A percentile compares a stretch with the other conserved stretches of the same genome.
Conservation (phyloP, 30 jellyfish, hydroid and myxozoan genomes). For the Chironex yamaguchii region DNA sequence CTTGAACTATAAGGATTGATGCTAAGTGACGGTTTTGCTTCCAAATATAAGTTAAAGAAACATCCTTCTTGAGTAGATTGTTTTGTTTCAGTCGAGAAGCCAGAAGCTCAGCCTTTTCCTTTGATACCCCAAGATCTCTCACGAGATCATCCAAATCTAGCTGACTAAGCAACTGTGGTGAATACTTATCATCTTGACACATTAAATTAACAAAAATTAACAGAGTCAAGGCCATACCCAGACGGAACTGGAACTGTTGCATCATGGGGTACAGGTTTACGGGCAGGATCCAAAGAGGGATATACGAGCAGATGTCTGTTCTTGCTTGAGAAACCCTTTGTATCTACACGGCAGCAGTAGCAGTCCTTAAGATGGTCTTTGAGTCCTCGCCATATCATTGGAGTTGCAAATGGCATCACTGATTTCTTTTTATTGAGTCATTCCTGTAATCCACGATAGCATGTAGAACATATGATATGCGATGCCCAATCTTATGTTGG, state of each 20-base stretch:
- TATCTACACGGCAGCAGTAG: conserved; percentile 4
- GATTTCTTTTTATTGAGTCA: conserved; percentile 21
- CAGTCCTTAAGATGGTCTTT: conserved; percentile 13
- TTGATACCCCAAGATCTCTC: conserved; percentile 28
- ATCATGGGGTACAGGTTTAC: conserved; percentile 8
- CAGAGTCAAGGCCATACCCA: conserved; percentile 3
- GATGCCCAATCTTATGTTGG: conserved; percentile 16
- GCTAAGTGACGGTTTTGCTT: conserved; percentile 17
- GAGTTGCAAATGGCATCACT: conserved; percentile 35
- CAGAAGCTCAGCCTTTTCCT: conserved; percentile 33
- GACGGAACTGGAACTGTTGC: conserved; percentile 29
- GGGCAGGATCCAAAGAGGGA: conserved; percentile 36
- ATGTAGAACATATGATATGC: conserved; percentile 19
- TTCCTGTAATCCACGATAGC: conserved; percentile 19
- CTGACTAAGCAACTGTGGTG: conserved; percentile 21
- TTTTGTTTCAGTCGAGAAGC: conserved; percentile 20
- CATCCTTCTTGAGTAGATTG: conserved; percentile 6
- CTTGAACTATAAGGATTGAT: conserved; percentile 26
- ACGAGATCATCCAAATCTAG: conserved; percentile 21
- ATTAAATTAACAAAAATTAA: conserved; percentile 5
- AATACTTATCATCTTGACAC: conserved; percentile 19
- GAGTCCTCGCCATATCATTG: conserved; percentile 4
- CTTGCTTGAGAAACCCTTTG: conserved; percentile 26
- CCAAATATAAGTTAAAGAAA: conserved; percentile 9
- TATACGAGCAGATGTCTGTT: conserved; percentile 18